Percentiles rank a stretch among this genome's conserved stretches.
These are phyloP conservation scores for Mustelus asterias DNA, from an alignment of 2,113 vertebrate genomes.

Conservation along the genomic window DNA sequence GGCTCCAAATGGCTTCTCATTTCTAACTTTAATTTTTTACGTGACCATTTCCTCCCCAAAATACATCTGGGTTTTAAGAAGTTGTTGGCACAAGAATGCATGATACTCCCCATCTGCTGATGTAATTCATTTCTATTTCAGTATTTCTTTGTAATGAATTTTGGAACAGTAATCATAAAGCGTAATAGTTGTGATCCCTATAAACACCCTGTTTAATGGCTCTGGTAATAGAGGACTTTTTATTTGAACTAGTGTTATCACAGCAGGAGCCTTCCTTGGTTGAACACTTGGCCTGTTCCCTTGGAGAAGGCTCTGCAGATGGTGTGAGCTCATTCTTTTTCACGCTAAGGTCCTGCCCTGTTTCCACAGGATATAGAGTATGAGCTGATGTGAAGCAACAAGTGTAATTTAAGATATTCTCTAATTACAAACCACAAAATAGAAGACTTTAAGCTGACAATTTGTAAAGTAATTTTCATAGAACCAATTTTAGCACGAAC, in stretches of 20 bases:
- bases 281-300: slow-evolving; percentile 29
- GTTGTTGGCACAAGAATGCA: neutral
- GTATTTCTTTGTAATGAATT: slow-evolving; percentile 33
- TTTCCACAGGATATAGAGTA: slow-evolving; percentile 36
- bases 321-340: slow-evolving; percentile 36
- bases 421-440: slow-evolving; percentile 2
- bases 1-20: neutral
- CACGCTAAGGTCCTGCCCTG: slow-evolving; percentile 28
- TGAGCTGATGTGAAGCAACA: slow-evolving; percentile 28
- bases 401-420: slow-evolving; percentile 5
- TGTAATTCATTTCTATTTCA: slow-evolving; percentile 37
- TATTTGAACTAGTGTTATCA: slow-evolving; percentile 28
- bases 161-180: slow-evolving; percentile 7
- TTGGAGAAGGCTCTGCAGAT: slow-evolving; percentile 22
- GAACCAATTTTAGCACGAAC: neutral
- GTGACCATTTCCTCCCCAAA: neutral
- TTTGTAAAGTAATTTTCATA: neutral
- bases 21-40: slow-evolving; percentile 2
- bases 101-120: slow-evolving; percentile 14
- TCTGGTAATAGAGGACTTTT: slow-evolving; percentile 35
- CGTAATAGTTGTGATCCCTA: slow-evolving; percentile 14
- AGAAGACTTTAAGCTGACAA: neutral
- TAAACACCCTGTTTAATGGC: slow-evolving; percentile 30
- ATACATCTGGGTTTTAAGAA: slow-evolving; percentile 25
- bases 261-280: slow-evolving; percentile 33